phyloP scores from a whole-genome alignment of 1,140 invertebrate genomes.

The Apocrypta bakeri region DNA sequence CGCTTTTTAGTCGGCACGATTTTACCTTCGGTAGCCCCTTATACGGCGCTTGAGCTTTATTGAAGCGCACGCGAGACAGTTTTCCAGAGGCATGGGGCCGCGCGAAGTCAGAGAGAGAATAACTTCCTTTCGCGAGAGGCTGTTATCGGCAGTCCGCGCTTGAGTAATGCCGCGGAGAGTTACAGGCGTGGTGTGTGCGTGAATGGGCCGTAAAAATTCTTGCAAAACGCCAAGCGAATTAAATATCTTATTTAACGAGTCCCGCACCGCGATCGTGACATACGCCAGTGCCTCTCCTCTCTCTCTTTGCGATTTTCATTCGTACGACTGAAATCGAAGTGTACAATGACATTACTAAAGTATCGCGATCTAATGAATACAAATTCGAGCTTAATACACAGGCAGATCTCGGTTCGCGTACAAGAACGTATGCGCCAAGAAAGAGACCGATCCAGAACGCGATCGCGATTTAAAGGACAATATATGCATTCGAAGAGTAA shows the following conservation, averaged over 20 bases:
- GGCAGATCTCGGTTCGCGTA: too few species aligned
- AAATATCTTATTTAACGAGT: not conserved
- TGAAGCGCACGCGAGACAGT: conserved; percentile 11
- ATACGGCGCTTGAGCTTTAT: not conserved
- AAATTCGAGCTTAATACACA: too few species aligned
- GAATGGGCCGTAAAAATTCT: not conserved
- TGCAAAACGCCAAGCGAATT: not conserved
- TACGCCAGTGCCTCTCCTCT: too few species aligned
- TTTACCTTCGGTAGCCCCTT: conserved; percentile 21
- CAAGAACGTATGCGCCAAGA: too few species aligned
- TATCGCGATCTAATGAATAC: too few species aligned
- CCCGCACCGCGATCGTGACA: not conserved
- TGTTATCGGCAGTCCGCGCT: not conserved
- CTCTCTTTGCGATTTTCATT: too few species aligned
- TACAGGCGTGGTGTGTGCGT: not conserved
- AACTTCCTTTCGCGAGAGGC: conserved; percentile 5
- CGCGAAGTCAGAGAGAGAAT: not conserved
- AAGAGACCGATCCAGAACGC: too few species aligned
- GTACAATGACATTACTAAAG: too few species aligned
- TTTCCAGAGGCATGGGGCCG: too few species aligned
- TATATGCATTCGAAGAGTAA: too few species aligned
- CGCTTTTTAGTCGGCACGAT: conserved; percentile 14
- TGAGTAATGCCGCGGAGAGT: not conserved
- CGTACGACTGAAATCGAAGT: too few species aligned
- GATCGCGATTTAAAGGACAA: too few species aligned